Conservation (phyloP, 1,140 invertebrate genomes). For the Calosoma granatense region DNA sequence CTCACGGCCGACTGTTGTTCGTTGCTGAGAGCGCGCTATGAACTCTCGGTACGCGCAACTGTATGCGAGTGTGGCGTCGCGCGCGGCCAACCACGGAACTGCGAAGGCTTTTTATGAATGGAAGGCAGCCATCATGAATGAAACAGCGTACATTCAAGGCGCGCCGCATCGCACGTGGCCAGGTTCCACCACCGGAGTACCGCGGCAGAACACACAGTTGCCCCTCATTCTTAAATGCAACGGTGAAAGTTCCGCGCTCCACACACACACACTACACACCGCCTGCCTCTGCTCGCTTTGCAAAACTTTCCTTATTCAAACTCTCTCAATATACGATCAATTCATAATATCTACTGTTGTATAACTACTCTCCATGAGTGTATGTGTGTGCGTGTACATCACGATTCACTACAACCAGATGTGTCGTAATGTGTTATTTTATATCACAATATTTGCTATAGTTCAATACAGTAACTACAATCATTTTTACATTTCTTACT, state of each 20-base stretch:
- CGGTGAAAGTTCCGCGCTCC: neutral
- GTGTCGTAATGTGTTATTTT: no score
- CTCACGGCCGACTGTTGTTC: neutral
- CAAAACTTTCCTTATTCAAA: neutral
- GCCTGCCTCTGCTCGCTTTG: neutral
- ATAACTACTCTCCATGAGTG: no score
- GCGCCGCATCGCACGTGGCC: conserved; percentile 37
- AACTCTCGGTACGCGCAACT: conserved; percentile 15
- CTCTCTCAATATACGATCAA: neutral
- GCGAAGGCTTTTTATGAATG: conserved; percentile 61
- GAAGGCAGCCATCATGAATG: conserved; percentile 64
- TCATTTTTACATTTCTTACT: no score
- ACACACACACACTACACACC: conserved; percentile 10
- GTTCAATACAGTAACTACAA: no score
- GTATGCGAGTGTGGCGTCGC: conserved; percentile 28
- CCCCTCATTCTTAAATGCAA: no score
- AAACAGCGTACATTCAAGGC: conserved; percentile 38
- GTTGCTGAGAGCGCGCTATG: neutral
- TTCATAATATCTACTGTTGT: no score
- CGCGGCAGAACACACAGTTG: conserved; percentile 30
- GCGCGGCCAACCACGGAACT: conserved; percentile 32
- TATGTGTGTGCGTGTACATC: no score
- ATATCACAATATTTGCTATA: no score
- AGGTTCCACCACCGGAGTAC: conserved; percentile 33
- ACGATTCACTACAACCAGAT: no score